phyloP scores from a whole-genome alignment of 2,113 vertebrate genomes.

The Pterocles orientalis region DNA sequence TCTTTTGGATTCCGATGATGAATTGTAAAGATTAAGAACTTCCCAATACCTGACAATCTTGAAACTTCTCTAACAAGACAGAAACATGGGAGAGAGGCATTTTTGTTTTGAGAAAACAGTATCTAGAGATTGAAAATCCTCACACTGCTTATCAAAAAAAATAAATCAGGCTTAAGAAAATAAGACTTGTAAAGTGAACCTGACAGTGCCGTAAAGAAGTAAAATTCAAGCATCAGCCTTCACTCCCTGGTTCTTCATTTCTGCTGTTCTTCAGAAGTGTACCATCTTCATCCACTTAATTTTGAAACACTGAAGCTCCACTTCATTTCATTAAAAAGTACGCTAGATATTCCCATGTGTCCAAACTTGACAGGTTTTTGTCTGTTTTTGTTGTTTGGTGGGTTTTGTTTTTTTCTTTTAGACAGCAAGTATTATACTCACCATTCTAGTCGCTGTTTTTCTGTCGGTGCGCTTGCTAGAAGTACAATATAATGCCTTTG shows the following conservation, averaged over 20 bases:
- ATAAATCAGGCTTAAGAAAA: neutral
- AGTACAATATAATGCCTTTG: conserved; percentile 94
- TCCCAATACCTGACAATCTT: neutral
- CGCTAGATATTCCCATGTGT: neutral
- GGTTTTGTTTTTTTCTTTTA: neutral
- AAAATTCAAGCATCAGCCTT: neutral
- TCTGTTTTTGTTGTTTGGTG: neutral
- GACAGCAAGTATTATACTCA: conserved; percentile 75
- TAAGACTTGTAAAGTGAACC: neutral
- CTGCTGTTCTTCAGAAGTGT: neutral
- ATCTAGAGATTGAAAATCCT: neutral
- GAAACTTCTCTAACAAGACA: neutral
- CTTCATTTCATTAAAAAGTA: neutral
- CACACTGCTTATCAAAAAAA: neutral
- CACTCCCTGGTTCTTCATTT: neutral
- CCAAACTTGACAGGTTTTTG: neutral
- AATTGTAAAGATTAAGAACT: neutral
- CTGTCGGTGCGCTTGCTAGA: conserved; percentile 86
- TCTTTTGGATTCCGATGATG: neutral
- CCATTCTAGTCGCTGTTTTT: conserved; percentile 89
- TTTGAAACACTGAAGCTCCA: neutral
- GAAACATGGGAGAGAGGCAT: neutral
- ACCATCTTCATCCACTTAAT: neutral
- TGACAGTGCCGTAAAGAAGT: neutral
- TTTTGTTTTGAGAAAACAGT: neutral